Evolutionary conservation across 2,797 vertebrate genomes (phyloP).

Genomic region (Gadopsis bispinosus): DNA sequence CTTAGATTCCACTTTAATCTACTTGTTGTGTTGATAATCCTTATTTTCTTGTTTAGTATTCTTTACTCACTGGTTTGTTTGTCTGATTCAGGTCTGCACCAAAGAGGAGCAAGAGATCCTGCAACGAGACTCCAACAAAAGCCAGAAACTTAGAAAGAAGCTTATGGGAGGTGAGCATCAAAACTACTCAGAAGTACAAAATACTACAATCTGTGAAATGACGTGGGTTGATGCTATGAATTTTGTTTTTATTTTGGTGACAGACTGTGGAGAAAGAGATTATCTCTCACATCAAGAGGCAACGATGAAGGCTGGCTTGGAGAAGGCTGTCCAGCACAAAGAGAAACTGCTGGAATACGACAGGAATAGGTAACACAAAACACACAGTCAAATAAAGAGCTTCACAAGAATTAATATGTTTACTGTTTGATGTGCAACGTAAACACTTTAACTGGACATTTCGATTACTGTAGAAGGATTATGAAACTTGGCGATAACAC

Average conservation of each 20-base stretch:
- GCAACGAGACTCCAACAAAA: constrained; percentile 97
- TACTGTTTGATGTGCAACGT: neutral
- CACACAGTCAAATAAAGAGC: neutral
- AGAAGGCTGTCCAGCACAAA: constrained; percentile 94
- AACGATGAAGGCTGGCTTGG: constrained; percentile 89
- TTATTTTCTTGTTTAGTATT: neutral
- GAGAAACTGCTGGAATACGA: constrained; percentile 96
- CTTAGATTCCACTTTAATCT: neutral
- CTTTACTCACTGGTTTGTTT: neutral
- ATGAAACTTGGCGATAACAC: neutral
- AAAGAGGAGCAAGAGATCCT: constrained; percentile 95
- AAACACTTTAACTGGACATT: constrained; percentile 6
- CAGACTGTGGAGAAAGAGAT: constrained; percentile 85
- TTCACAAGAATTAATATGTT: neutral
- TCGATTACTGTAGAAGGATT: neutral
- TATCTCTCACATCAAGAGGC: constrained; percentile 89
- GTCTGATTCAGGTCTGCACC: constrained; percentile 91
- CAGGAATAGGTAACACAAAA: constrained; percentile 88
- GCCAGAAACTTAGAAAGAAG: constrained; percentile 96
- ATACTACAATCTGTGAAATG: neutral
- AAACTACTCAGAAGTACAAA: neutral
- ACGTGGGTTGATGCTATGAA: neutral
- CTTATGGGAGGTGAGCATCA: constrained; percentile 91
- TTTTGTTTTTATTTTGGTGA: constrained; percentile 49
- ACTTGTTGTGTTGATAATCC: neutral